Conservation (phyloP, 2,113 vertebrate species). For the Sebastes fasciatus region DNA sequence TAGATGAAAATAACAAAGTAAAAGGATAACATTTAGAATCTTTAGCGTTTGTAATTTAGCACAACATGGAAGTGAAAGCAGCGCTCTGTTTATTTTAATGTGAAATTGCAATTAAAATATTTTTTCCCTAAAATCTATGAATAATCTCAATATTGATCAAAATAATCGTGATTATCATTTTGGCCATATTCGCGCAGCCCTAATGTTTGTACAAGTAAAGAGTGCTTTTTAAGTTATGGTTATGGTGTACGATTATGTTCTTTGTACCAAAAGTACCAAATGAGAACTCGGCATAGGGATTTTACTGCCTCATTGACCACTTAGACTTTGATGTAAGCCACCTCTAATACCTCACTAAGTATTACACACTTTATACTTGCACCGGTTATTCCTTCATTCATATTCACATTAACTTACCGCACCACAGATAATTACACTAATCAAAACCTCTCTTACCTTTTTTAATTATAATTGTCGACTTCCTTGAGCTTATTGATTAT, state of each 20-base stretch:
- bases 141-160: too few species aligned
- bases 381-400: slow-evolving; percentile 10
- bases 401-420: neutral
- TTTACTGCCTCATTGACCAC: neutral
- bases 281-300: neutral
- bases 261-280: neutral
- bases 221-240: neutral
- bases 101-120: too few species aligned
- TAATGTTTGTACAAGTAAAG: neutral
- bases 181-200: too few species aligned
- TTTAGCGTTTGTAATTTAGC: too few species aligned
- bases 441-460: slow-evolving; percentile 56
- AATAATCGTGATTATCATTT: too few species aligned
- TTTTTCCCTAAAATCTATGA: too few species aligned
- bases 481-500: slow-evolving; percentile 71
- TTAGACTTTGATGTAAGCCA: neutral
- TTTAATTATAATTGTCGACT: slow-evolving; percentile 72
- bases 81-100: too few species aligned
- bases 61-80: too few species aligned
- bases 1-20: too few species aligned
- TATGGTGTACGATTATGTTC: neutral
- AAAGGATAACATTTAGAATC: too few species aligned
- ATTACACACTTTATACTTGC: slow-evolving; percentile 11
- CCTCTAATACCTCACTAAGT: neutral
- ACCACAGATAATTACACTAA: slow-evolving; percentile 52